A percentile compares a stretch with the other conserved stretches of the same genome.
Conservation (phyloP, 2,797 vertebrate genomes). For the Alauda arvensis region DNA sequence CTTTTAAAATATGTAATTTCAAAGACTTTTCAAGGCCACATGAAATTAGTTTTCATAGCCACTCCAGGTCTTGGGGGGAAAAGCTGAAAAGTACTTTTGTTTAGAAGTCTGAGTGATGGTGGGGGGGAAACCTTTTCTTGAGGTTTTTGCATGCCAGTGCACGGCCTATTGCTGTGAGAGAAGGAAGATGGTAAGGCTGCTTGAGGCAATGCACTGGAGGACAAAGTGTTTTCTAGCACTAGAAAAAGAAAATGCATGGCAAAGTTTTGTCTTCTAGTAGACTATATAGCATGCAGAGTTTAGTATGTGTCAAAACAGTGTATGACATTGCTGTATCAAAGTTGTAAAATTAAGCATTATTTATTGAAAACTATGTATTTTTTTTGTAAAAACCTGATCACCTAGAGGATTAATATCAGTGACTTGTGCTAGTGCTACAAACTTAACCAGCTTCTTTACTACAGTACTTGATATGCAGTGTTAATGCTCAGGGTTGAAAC, state of each 20-base stretch:
- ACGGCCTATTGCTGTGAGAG: constrained; percentile 66
- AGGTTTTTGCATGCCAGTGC: constrained; percentile 80
- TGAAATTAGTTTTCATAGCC: constrained; percentile 69
- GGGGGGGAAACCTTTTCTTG: constrained; percentile 69
- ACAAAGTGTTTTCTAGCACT: constrained; percentile 74
- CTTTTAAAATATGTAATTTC: constrained; percentile 67
- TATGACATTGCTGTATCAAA: constrained; percentile 83
- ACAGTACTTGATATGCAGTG: constrained; percentile 78
- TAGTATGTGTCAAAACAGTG: constrained; percentile 79
- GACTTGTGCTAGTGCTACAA: constrained; percentile 75
- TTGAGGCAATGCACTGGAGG: constrained; percentile 73
- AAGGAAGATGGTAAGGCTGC: constrained; percentile 64
- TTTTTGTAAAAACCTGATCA: constrained; percentile 82
- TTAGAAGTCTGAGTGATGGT: constrained; percentile 78
- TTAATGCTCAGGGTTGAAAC: constrained; percentile 81
- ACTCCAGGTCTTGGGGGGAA: constrained; percentile 71
- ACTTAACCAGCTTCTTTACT: constrained; percentile 74
- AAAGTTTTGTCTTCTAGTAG: constrained; percentile 76
- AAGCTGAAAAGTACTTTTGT: constrained; percentile 74
- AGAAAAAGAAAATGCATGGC: constrained; percentile 77
- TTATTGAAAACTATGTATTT: constrained; percentile 85
- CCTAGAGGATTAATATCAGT: constrained; percentile 77
- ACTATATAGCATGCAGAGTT: constrained; percentile 80
- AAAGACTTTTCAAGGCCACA: constrained; percentile 68
- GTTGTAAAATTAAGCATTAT: constrained; percentile 85